These are phyloP conservation scores for Scaptomyza tumidula DNA, from an alignment of 2,888 invertebrate species.

Conservation along the genomic window DNA sequence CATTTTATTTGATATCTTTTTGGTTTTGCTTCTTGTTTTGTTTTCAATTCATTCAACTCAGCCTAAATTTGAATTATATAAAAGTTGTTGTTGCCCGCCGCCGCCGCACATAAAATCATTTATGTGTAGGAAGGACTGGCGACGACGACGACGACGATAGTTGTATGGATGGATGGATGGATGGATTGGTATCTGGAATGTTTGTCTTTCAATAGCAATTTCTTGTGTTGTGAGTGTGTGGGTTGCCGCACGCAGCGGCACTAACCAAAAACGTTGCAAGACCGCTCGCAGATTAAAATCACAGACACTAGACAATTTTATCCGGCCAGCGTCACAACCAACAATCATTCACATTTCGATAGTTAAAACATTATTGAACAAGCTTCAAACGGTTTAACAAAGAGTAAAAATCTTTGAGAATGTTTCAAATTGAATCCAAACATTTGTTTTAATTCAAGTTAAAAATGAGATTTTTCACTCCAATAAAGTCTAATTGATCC, in stretches of 20 bases:
- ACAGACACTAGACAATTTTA: constrained; percentile 30
- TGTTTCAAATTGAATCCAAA: no score
- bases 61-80: constrained; percentile 46
- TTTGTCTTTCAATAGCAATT: no score
- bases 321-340: constrained; percentile 7
- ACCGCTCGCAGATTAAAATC: constrained; percentile 48
- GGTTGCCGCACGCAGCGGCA: constrained; percentile 54
- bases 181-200: no score
- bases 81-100: no score
- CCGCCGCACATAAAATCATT: constrained; percentile 34
- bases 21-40: constrained; percentile 42
- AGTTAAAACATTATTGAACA: no score
- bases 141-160: constrained; percentile 12
- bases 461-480: no score
- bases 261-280: constrained; percentile 54
- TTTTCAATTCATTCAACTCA: constrained; percentile 58
- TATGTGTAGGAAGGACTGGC: constrained; percentile 56
- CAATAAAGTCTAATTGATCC: no score
- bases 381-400: no score
- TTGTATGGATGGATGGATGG: constrained; percentile 4
- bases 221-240: constrained; percentile 33
- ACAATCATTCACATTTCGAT: constrained; percentile 37
- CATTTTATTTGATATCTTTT: constrained; percentile 27
- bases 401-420: no score
- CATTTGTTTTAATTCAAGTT: no score